Base-by-base conservation (phyloP, 2,888 invertebrate genomes). In the Agrochola lota region DNA sequence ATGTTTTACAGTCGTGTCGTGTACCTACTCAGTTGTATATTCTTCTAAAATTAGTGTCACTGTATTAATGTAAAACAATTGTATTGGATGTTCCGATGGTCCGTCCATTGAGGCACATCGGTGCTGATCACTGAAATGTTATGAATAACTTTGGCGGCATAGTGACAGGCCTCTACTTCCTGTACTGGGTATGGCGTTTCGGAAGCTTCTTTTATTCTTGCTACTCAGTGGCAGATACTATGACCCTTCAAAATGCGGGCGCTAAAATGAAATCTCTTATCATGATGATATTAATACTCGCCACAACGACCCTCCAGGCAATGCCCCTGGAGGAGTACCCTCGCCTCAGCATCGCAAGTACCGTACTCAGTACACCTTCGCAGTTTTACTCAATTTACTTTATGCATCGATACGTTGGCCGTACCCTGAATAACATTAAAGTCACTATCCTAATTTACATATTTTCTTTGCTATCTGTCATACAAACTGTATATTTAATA, bases 401-500 rank as follows among this genome's bases (percentile, higher is more conserved):
- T 60, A 80, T 92, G 1, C 90, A 93, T 71, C 85, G 77, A 49
- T 92, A 91, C 60, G 73, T 93, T 89, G 85, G 0, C 88, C 91
- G 0, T 77, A 40, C 88, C 0, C 40, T 94, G 2, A 83, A 91
- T 78, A 91, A 90, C 81, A 77, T 78, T 8, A 86, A 87, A 59
- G 78, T 92, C 2, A 91, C 90, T 0, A 69, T 88, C 0, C 72
- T 91, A 17, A 40, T 77, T 71, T 93, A 3, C 89, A 15, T 91
- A 0, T 8, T 93, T 4, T 88, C 90, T 43, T 7, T 92, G 3
- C 40, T 93, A 15, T 91, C 90, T 23, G 76, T 92, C 1, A 46
- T 91, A n/a, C 90, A 92, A 84, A 93, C 92, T 5, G 35, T 87
- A 6, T 93, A 91, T 77, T 89, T 90, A 85, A 90, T 94, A n/a